These are phyloP conservation scores for Podarcis cretensis DNA, from an alignment of 2,113 vertebrate species.

Conservation along the genomic window DNA sequence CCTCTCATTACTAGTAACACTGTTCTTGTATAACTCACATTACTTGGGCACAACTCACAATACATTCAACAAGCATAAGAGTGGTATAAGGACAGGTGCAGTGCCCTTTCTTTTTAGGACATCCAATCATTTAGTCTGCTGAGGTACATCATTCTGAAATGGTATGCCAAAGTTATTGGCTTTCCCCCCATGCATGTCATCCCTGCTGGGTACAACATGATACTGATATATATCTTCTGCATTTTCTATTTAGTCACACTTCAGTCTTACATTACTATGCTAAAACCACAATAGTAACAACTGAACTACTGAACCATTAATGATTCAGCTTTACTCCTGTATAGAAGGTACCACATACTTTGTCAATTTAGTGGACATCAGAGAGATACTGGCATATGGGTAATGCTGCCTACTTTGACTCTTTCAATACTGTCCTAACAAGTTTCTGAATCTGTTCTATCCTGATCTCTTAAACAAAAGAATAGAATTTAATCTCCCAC, in stretches of 20 bases:
- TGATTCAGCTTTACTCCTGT: conserved; percentile 41
- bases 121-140: background rate
- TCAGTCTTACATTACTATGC: conserved; percentile 65
- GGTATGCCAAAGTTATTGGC: conserved; percentile 45
- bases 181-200: conserved; percentile 18
- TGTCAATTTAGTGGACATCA: conserved; percentile 35
- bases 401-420: conserved; percentile 27
- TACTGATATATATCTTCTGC: conserved; percentile 69
- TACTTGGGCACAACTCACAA: conserved; percentile 37
- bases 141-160: conserved; percentile 41
- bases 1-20: conserved; percentile 2
- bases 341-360: conserved; percentile 50
- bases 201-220: conserved; percentile 53
- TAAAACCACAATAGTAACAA: conserved; percentile 57
- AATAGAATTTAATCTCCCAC: conserved; percentile 29
- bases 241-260: conserved; percentile 65
- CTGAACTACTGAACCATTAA: conserved; percentile 57
- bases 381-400: conserved; percentile 38
- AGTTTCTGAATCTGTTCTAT: conserved; percentile 24
- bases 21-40: conserved; percentile 28
- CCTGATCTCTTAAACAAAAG: conserved; percentile 48
- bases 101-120: background rate
- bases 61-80: conserved; percentile 37
- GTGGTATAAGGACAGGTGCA: background rate
- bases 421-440: conserved; percentile 24